Conservation (phyloP, 2,888 invertebrate species). For the Apodemia zela region DNA sequence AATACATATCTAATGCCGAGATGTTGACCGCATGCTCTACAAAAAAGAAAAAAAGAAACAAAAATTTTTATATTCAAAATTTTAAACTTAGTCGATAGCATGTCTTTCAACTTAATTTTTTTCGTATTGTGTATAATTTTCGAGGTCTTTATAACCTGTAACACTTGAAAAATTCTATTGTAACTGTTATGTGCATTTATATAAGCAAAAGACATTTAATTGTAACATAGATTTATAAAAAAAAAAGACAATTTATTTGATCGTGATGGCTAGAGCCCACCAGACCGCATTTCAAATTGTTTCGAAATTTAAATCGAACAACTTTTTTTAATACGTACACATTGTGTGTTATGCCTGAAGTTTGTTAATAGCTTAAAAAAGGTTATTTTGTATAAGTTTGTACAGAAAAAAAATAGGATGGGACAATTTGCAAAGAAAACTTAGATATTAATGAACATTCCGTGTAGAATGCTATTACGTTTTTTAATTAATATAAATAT, state of each 20-base stretch:
- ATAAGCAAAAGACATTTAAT: slow-evolving; percentile 36
- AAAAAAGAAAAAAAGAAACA: slow-evolving; percentile 52
- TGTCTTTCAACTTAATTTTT: slow-evolving; percentile 57
- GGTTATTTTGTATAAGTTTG: slow-evolving; percentile 76
- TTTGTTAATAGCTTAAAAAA: slow-evolving; percentile 73
- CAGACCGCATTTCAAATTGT: slow-evolving; percentile 70
- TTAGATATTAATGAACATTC: slow-evolving; percentile 78
- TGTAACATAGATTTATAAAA: slow-evolving; percentile 34
- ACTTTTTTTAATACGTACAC: slow-evolving; percentile 61
- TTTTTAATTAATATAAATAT: slow-evolving; percentile 65
- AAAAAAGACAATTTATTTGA: slow-evolving; percentile 42
- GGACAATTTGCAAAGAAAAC: slow-evolving; percentile 80
- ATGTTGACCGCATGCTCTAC: slow-evolving; percentile 62
- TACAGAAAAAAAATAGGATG: slow-evolving; percentile 75
- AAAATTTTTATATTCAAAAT: slow-evolving; percentile 77
- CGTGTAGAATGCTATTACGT: slow-evolving; percentile 79
- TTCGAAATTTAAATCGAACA: slow-evolving; percentile 52
- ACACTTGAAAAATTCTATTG: slow-evolving; percentile 49
- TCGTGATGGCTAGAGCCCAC: slow-evolving; percentile 59
- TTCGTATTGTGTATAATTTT: slow-evolving; percentile 67
- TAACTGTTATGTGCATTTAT: slow-evolving; percentile 72
- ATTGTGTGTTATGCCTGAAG: slow-evolving; percentile 62
- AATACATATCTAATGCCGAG: slow-evolving; percentile 74
- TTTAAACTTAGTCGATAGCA: slow-evolving; percentile 72
- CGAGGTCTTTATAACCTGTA: slow-evolving; percentile 71